Evolutionary conservation across 2,888 invertebrate genomes (phyloP), one percentile per base, ranked within the genome.

Genomic region (Dynastes maya): DNA sequence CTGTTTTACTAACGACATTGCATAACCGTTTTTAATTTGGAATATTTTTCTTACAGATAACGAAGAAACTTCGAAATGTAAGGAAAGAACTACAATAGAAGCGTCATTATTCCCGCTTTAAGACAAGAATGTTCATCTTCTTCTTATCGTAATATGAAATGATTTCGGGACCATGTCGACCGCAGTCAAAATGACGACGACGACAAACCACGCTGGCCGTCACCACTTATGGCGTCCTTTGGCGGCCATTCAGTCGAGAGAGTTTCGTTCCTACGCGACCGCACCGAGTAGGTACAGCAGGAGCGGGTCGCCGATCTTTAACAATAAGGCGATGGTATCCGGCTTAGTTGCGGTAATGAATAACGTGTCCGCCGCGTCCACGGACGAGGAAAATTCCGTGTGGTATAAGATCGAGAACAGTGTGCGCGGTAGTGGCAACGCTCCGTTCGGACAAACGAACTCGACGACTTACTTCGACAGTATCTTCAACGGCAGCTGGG

Each of bases 141-240:
- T 53, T 40, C 53, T 55, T 11, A 45, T 67, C 51, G 16, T 51
- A 53, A 64, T 51, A 75, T 49, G 64, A 75, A 64, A 65, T 75
- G 75, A 63, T 72, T 16, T 40, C 37, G 72, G 72, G 58, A 72
- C 72, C 72, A 68, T 58, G 45, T 45, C 45, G 45, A 11, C 45
- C 32, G 37, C 55, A 55, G 29, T 29, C 64, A 61, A 37, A 64
- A 78, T 32, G 16, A 77, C 71, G 77, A 70, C 78, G 71, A 78
- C 65, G n/a, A 84, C 84, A 83, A 84, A 85, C 80, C 84, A 85
- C 82, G 83, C 83, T 65, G 81, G 80, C 49, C 78, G 78, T 77
- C 85, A 85, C 78, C 84, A 85, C 80, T 81, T 85, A 82, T 86
- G 87, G 86, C 84, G 84, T 71, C 85, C 86, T 37, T 80, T 85